A percentile compares a stretch with the other conserved stretches of the same genome.
Evolutionary conservation across 2,113 vertebrate genomes (phyloP).

Genomic region (Sorex fumeus): DNA sequence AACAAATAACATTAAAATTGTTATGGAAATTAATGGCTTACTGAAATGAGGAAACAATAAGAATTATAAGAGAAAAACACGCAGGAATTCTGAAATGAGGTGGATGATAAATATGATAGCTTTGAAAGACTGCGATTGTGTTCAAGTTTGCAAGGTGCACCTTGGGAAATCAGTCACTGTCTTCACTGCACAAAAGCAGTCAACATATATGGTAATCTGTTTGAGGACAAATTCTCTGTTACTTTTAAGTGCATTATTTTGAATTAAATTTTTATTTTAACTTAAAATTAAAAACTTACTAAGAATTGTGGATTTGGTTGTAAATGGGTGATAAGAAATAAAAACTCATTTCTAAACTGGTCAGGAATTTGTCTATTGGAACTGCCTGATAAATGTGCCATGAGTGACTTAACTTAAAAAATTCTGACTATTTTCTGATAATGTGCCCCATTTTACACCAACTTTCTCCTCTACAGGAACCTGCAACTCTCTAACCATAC

Average conservation of each 20-base stretch:
- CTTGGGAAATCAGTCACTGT: neutral
- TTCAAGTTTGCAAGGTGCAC: neutral
- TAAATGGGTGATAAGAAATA: no score
- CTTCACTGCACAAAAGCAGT: neutral
- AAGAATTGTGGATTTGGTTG: neutral
- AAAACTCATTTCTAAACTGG: neutral
- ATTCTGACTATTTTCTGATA: neutral
- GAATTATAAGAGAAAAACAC: neutral
- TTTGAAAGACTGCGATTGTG: neutral
- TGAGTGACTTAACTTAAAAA: neutral
- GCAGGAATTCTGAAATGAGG: neutral
- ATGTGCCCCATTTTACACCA: neutral
- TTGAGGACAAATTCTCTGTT: neutral
- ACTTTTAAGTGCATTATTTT: conserved; percentile 22
- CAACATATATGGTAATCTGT: neutral
- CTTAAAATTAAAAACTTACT: neutral
- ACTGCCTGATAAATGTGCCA: no score
- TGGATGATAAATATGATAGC: conserved; percentile 22
- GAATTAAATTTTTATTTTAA: neutral
- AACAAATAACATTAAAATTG: conserved; percentile 30
- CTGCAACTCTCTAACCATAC: neutral
- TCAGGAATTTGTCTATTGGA: neutral
- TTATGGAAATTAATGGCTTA: conserved; percentile 52
- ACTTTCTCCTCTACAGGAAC: neutral
- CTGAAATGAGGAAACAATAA: conserved; percentile 38